Evolutionary conservation across 2,888 invertebrate species (phyloP), one percentile per base, ranked within the genome.

Genomic region (Parnassius glacialis): DNA sequence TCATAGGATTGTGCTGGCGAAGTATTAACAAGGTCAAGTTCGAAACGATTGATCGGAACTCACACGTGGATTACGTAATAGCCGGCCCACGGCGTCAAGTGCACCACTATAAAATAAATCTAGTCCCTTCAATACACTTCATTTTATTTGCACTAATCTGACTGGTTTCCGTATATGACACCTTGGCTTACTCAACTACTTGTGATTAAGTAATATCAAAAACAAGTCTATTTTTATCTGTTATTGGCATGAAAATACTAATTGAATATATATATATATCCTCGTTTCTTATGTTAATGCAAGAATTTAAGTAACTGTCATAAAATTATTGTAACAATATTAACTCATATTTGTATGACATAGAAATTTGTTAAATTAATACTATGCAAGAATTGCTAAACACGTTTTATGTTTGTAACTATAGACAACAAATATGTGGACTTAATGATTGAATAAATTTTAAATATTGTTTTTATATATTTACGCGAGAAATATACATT

Each of bases 21-120:
- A 65, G 64, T 64, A 65, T 56, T 71, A 68, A 70, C 85, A 86
- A 87, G 87, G 85, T 85, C 86, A 85, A 86, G 83, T 77, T 81
- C 78, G 70, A 70, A 75, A 68, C 71, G 69, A 69, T 72, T 73
- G 74, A 73, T 76, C 74, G 74, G 72, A 78, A 76, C 76, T 70
- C 64, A 74, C 77, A 75, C 70, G 74, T 74, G 65, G 52, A 68
- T 85, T 83, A 85, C 81, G 76, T 84, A 85, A 85, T 66, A 59
- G 45, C 52, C 68, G 57, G 61, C 62, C 65, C 61, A 64, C 65
- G n/a, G 9, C 48, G 51, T 58, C 55, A 45, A 61, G 60, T 60
- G 53, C 44, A 44, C 42, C 42, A 25, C 61, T 59, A 51, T 52
- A 61, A 61, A 59, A 51, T 52, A 61, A 61, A 59, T 7, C 56